Evolutionary conservation across 2,113 vertebrate species (phyloP).

Genomic region (Paramormyrops kingsleyae): DNA sequence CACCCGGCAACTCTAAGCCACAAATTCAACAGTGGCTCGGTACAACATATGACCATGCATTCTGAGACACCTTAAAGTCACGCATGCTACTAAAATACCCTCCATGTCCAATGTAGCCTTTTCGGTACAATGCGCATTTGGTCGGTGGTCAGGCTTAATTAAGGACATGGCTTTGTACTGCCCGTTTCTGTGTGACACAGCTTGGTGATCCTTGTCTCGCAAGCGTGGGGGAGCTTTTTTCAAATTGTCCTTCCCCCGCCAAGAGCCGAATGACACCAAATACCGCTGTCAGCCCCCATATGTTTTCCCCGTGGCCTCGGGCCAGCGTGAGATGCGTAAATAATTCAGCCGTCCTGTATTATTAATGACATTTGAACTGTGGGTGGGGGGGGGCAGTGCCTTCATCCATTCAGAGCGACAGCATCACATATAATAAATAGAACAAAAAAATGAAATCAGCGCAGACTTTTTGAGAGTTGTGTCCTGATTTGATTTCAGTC

Average conservation of each 20-base stretch:
- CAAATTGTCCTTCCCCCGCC: background rate
- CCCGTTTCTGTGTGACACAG: background rate
- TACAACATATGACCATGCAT: background rate
- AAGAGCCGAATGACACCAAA: background rate
- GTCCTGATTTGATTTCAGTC: background rate
- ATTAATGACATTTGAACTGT: constrained; percentile 12
- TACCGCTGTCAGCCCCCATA: background rate
- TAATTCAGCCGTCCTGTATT: constrained; percentile 18
- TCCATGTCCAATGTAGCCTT: background rate
- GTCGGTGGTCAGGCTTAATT: background rate
- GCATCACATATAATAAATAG: constrained; percentile 15
- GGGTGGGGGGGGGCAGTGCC: background rate
- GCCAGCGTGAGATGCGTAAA: constrained; percentile 4
- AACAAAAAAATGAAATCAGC: background rate
- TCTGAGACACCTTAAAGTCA: background rate
- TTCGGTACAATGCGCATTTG: background rate
- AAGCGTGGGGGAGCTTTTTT: background rate
- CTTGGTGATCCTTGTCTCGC: background rate
- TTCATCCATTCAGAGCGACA: constrained; percentile 1
- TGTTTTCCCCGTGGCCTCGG: background rate
- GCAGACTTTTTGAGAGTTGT: background rate
- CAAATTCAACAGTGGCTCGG: background rate
- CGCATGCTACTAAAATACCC: background rate
- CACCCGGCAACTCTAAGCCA: background rate
- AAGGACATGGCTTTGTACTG: background rate